Conservation (phyloP, 1,140 invertebrate species). For the Calycopis cecrops region DNA sequence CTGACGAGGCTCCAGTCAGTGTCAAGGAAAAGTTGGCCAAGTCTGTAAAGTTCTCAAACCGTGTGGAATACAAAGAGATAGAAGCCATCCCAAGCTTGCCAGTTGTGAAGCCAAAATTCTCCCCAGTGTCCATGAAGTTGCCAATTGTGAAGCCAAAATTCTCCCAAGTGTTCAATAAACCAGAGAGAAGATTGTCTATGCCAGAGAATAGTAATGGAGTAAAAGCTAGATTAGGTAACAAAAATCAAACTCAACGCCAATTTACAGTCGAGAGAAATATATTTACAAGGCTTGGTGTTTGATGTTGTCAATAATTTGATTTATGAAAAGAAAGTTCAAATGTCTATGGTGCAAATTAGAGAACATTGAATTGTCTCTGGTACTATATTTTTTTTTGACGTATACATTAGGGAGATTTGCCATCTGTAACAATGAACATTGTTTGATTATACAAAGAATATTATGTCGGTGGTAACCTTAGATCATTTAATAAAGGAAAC, state of each 20-base stretch:
- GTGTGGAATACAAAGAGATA: slow-evolving; percentile 69
- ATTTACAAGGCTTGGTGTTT: slow-evolving; percentile 57
- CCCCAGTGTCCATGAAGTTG: slow-evolving; percentile 34
- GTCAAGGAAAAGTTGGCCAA: slow-evolving; percentile 66
- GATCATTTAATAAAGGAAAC: too few relatives aligned
- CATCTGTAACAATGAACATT: too few relatives aligned
- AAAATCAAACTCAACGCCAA: slow-evolving; percentile 10
- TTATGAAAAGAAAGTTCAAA: neutral
- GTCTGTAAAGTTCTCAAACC: slow-evolving; percentile 68
- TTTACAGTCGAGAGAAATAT: slow-evolving; percentile 18
- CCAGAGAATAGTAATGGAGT: slow-evolving; percentile 39
- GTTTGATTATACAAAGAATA: too few relatives aligned
- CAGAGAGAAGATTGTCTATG: slow-evolving; percentile 59
- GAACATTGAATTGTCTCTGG: too few relatives aligned
- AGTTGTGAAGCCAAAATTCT: slow-evolving; percentile 30
- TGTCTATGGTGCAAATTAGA: neutral
- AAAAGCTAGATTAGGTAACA: slow-evolving; percentile 51
- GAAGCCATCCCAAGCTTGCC: slow-evolving; percentile 34
- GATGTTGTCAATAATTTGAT: slow-evolving; percentile 19
- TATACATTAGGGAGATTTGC: too few relatives aligned
- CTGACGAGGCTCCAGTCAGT: slow-evolving; percentile 59
- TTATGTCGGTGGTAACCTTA: too few relatives aligned
- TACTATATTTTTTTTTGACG: too few relatives aligned
- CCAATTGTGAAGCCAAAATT: slow-evolving; percentile 27
- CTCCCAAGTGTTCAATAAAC: slow-evolving; percentile 56